Evolutionary conservation across 1,140 invertebrate genomes (phyloP), one percentile per base, ranked within the genome.

Genomic region (Phortica variegata): DNA sequence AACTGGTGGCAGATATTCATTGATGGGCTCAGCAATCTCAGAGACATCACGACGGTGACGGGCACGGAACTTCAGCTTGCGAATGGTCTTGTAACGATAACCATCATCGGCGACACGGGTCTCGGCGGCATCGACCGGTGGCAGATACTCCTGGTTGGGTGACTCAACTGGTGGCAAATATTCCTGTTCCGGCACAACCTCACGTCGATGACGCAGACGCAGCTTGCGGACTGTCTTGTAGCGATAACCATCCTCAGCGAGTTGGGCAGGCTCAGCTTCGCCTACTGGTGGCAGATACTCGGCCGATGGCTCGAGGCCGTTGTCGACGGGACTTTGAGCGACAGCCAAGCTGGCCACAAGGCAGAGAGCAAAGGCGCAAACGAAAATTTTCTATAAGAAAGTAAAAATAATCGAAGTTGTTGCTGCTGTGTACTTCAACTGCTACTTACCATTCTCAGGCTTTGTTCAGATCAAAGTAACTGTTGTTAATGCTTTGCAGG

Each of bases 41-140:
- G 56, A 58, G 13, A 73, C 63, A 54, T 73, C 69, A 26, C 69
- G 66, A 56, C 69, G 61, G 21, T 71, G 66, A 41, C 62, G 62
- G 15, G 61, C 49, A 44, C 65, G 61, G 54, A 57, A 56, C 52
- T 63, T 57, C 8, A 61, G 34, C 32, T 57, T 55, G 47, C 59
- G 59, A 34, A 65, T 54, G 20, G 54, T 58, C 48, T 61, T 60
- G 49, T 69, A 69, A 15, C 65, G 65, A 38, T 69, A 69, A 6
- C 65, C 65, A 42, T 63, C 58, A 31, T 63, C 65, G n/a, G 54
- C 63, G 6, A 68, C 57, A 19, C 61, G 59, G 15, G 58, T 68
- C 21, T 65, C 62, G 13, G 39, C 52, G 16, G 42, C 56, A 18
- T 66, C 65, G 6, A 61, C 45, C 10, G 63, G 65, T 3, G 66